A percentile compares a stretch with the other conserved stretches of the same genome.
These are phyloP conservation scores for Andricus quercusramuli DNA, from an alignment of 2,888 invertebrate genomes.

Conservation along the genomic window DNA sequence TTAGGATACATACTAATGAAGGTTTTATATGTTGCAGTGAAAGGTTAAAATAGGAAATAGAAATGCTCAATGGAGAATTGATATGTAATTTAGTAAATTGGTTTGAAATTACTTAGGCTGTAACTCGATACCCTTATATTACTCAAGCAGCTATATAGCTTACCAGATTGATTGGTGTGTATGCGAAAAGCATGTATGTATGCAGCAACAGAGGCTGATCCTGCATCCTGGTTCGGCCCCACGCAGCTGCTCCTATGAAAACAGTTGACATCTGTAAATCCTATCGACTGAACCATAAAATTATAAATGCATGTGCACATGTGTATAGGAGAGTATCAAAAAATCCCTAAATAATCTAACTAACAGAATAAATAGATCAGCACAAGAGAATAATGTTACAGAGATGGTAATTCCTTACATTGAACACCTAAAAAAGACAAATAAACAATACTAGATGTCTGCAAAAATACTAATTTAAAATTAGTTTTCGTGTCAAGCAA, in stretches of 20 bases:
- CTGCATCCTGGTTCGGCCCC: slow-evolving; percentile 56
- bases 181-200: slow-evolving; percentile 46
- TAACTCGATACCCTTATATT: slow-evolving; percentile 64
- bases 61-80: neutral
- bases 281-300: slow-evolving; percentile 40
- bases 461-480: too few relatives aligned
- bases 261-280: slow-evolving; percentile 75
- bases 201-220: neutral
- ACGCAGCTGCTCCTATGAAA: slow-evolving; percentile 72
- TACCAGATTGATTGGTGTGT: slow-evolving; percentile 25
- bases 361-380: too few relatives aligned
- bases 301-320: neutral
- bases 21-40: neutral
- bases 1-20: too few relatives aligned
- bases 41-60: neutral
- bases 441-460: too few relatives aligned
- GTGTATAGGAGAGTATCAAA: neutral
- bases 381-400: too few relatives aligned
- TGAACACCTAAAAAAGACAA: too few relatives aligned
- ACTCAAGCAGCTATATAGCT: neutral
- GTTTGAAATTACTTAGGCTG: slow-evolving; percentile 66
- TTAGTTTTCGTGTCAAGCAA: too few relatives aligned
- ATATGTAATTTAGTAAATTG: slow-evolving; percentile 57
- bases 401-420: too few relatives aligned
- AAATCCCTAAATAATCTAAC: neutral